Evolutionary conservation across 1,140 invertebrate genomes (phyloP).

Genomic region (Philopotamus ludificatus): DNA sequence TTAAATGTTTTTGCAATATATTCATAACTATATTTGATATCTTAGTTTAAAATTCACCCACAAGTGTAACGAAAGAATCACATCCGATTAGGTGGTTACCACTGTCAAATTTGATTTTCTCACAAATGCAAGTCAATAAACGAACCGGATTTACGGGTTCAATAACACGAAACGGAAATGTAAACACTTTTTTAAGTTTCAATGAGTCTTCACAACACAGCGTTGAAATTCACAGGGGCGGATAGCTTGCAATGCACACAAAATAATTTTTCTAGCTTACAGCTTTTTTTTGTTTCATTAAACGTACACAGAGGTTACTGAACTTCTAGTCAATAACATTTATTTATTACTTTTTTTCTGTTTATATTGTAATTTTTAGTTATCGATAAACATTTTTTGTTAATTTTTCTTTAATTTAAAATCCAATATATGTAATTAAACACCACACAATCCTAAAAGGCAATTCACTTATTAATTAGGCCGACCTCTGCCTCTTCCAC

Average conservation of each 20-base stretch:
- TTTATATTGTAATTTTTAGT: slow-evolving; percentile 22
- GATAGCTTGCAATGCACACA: slow-evolving; percentile 30
- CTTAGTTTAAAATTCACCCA: background rate
- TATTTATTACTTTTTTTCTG: slow-evolving; percentile 21
- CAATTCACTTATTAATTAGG: slow-evolving; percentile 30
- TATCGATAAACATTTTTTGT: slow-evolving; percentile 28
- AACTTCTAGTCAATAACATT: slow-evolving; percentile 26
- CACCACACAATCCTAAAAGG: slow-evolving; percentile 19
- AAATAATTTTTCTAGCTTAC: slow-evolving; percentile 23
- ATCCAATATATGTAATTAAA: slow-evolving; percentile 27
- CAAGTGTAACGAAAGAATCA: background rate
- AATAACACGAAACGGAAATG: background rate
- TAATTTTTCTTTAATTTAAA: slow-evolving; percentile 23
- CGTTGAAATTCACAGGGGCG: slow-evolving; percentile 18
- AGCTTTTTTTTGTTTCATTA: slow-evolving; percentile 22
- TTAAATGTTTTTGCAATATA: slow-evolving; percentile 6
- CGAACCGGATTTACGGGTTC: background rate
- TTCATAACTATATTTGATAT: background rate
- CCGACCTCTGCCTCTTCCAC: slow-evolving; percentile 36
- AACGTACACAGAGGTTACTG: slow-evolving; percentile 21
- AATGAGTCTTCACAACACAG: slow-evolving; percentile 17
- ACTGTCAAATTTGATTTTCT: slow-evolving; percentile 14
- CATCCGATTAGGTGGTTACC: background rate
- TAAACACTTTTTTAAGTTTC: background rate
- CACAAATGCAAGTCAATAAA: slow-evolving; percentile 1